Evolutionary conservation across 2,113 vertebrate genomes (phyloP), one percentile per base, ranked within the genome.

Genomic region (Choloepus hoffmanni): DNA sequence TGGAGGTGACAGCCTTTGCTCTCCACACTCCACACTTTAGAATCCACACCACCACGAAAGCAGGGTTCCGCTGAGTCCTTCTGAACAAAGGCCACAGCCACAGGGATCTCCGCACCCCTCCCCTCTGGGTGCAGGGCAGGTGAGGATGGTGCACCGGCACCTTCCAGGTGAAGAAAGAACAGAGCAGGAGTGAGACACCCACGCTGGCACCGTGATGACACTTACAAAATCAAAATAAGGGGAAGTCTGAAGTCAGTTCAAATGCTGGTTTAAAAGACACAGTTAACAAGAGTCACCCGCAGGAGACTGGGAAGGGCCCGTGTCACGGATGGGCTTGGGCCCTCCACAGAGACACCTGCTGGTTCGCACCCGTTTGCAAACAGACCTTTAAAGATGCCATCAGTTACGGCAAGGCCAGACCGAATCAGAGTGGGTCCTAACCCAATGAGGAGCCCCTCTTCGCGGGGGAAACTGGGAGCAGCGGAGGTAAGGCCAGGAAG

Each of bases 151-250:
- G 55, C 5, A 7, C 16, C 16, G 16, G 55, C 18, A 36, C 26
- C 68, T 1, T 18, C 30, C 5, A 8, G 8, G 50, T 28, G 8
- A 7, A 58, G 26, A 60, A 8, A 50, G 0, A 12, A 70, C 21
- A 0, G 6, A 45, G 12, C 9, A 23, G 26, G 19, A 18, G 45
- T 3, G 10, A 74, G 40, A 33, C 7, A 2, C 4, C 7, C 40
- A 2, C 33, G 0, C 15, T 5, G 7, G 23, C 43, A 3, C 24
- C 13, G 0, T 0, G 23, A 62, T 0, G 0, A 19, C 5, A 40
- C 40, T 33, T 76, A 63, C 24, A 11, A 33, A 1, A 15, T 15
- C 0, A 62, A 45, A 24, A 10, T 0, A 1, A 13, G n/a, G 55
- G n/a, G 3, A 40, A 63, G 1, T 1, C 19, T 26, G 50, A 79